Conservation (phyloP, 1,140 invertebrate species). For the Ctenoplectra terminalis region DNA sequence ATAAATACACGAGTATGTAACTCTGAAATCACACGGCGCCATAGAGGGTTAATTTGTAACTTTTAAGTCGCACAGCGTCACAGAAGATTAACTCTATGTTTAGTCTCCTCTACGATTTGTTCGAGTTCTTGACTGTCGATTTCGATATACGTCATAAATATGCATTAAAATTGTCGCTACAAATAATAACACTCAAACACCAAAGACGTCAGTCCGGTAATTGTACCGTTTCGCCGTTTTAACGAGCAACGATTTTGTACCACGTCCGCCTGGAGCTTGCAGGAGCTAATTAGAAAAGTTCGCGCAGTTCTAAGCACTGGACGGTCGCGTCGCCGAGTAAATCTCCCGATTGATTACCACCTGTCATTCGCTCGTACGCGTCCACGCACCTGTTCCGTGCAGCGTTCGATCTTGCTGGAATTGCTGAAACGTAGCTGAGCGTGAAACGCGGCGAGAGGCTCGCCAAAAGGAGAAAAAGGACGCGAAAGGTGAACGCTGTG, state of each 20-base stretch:
- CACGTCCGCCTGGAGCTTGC: neutral
- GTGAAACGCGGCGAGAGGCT: constrained; percentile 5
- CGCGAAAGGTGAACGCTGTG: neutral
- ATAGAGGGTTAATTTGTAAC: no score
- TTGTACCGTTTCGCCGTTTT: neutral
- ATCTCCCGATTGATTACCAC: constrained; percentile 36
- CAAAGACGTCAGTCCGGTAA: neutral
- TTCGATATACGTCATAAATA: neutral
- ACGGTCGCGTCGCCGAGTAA: constrained; percentile 23
- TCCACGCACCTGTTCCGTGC: constrained; percentile 11
- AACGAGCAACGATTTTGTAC: neutral
- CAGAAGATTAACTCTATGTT: no score
- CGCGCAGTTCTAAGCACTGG: neutral
- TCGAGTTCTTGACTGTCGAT: neutral
- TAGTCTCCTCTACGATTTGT: no score
- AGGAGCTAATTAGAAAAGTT: constrained; percentile 23
- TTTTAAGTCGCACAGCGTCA: no score
- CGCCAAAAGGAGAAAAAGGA: neutral
- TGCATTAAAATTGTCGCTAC: neutral
- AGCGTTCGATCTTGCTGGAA: constrained; percentile 3
- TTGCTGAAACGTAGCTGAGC: constrained; percentile 22
- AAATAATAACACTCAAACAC: neutral
- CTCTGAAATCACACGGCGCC: no score
- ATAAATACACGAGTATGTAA: no score
- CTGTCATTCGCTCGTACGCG: constrained; percentile 16